Base-by-base conservation (phyloP, 2,797 vertebrate species). In the Toxotes lorentzi region DNA sequence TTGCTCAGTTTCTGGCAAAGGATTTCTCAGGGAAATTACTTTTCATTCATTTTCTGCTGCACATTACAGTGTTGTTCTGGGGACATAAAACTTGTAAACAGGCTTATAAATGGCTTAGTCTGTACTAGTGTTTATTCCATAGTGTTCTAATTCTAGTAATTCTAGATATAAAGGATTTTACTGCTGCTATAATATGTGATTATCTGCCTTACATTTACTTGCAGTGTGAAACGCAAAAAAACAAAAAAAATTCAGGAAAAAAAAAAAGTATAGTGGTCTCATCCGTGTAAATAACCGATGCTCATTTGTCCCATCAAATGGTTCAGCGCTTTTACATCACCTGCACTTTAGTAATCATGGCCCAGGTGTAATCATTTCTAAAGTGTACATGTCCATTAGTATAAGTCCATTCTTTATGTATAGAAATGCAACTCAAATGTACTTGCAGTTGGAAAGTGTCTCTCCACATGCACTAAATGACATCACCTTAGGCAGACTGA, bases 21-120 rank as follows among this genome's bases (percentile, higher is more conserved):
- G 75, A 90, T 92, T 93, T 93, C 84, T 89, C 72, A 75, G 79
- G 86, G 85, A 93, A 92, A 93, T 90, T 86, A 92, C 90, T 93
- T 91, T 92, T 91, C 66, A 89, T 91, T 92, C 73, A 88, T 90
- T 91, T 91, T 89, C 57, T 80, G 64, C 79, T 69, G 75, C 78
- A 88, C 73, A 89, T 78, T 87, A 84, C 76, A 82, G 78, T 83
- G 84, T 87, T 89, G 86, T 91, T 90, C 70, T 77, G 82, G 75
- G 78, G 54, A 89, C 76, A 79, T 71, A 77, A 80, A 89, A 86
- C 81, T 85, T 85, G 83, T 90, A 92, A 91, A 92, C 89, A 91
- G 81, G 87, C 86, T 88, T 91, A 89, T 88, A 65, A 90, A 88
- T 86, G 80, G 85, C 80, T 91, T 82, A 86, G 62, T 45, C 65